Percentiles rank a stretch among this genome's conserved stretches.
Conservation (phyloP, 2,113 vertebrate genomes). For the Anarrhichthys ocellatus region DNA sequence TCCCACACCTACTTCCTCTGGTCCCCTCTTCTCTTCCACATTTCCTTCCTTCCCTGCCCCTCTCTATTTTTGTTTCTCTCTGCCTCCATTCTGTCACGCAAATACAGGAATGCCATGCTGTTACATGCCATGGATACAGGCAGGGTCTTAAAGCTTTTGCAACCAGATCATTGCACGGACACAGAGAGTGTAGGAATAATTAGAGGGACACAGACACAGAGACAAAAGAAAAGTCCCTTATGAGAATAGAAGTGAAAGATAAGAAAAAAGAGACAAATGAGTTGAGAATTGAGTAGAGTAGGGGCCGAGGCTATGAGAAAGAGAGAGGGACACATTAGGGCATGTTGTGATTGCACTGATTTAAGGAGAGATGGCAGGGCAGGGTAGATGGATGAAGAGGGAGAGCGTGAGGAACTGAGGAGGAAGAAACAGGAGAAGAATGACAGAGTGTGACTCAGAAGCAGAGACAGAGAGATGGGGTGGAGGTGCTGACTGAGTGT, state of each 20-base stretch:
- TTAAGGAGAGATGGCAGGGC: constrained; percentile 29
- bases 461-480: constrained; percentile 39
- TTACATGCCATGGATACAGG: constrained; percentile 19
- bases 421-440: constrained; percentile 29
- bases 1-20: not conserved
- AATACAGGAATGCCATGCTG: constrained; percentile 1
- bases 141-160: constrained; percentile 22
- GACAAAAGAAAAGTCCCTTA: constrained; percentile 1
- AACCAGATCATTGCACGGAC: constrained; percentile 39
- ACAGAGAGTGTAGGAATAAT: constrained; percentile 32
- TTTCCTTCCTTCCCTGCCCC: not conserved
- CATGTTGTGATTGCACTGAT: constrained; percentile 23
- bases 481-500: constrained; percentile 61
- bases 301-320: not conserved
- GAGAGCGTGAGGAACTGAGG: constrained; percentile 29
- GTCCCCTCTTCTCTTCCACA: not conserved
- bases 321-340: not conserved
- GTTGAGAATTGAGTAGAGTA: not conserved
- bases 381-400: constrained; percentile 15
- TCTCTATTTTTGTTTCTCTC: constrained; percentile 9
- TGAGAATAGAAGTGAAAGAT: constrained; percentile 14
- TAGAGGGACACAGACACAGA: not conserved
- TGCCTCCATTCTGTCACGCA: constrained; percentile 5
- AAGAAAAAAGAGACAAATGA: not conserved
- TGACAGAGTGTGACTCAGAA: constrained; percentile 54